Evolutionary conservation across 2,797 vertebrate species (phyloP), one percentile per base, ranked within the genome.

Genomic region (Coracias cyanogaster): DNA sequence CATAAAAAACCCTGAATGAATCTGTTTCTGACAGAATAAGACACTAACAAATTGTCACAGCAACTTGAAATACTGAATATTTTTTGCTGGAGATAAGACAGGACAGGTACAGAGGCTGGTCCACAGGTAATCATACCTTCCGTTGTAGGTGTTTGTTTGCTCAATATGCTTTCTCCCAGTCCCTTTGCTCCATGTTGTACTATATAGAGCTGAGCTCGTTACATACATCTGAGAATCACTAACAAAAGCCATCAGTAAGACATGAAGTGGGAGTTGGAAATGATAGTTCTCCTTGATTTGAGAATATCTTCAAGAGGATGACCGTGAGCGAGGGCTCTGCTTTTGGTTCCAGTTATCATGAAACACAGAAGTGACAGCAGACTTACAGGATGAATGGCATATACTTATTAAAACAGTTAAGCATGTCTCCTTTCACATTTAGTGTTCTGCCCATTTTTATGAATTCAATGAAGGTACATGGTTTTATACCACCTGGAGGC

Each of bases 311-410:
- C n/a, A 37, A 35, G 39, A 66, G 25, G 45, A 22, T 12, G 58
- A 26, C 11, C 0, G 2, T 21, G 51, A 64, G 10, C 2, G 2
- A 77, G 28, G 31, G 43, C 25, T 81, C 65, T 3, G 9, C 33
- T 26, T 39, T 31, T 54, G 33, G 15, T 4, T 31, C 28, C n/a
- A 14, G 65, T 7, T 51, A 4, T 6, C 62, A n/a, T 0, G 1
- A 26, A 39, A 45, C 39, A 10, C 17, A 2, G 35, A 2, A 46
- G 17, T 26, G 28, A 4, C 26, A 57, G 79, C 51, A 64, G 37
- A 17, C 31, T n/a, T 58, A 25, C 4, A n/a, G 46, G 28, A 48
- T 48, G 35, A 48, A 20, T 16, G 37, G 17, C n/a, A 21, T 7
- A 37, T 18, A n/a, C 35, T 17, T 28, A 24, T 5, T 9, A 58